These are phyloP conservation scores for Syngnathus floridae DNA, from an alignment of 2,113 vertebrate species.

Conservation along the genomic window DNA sequence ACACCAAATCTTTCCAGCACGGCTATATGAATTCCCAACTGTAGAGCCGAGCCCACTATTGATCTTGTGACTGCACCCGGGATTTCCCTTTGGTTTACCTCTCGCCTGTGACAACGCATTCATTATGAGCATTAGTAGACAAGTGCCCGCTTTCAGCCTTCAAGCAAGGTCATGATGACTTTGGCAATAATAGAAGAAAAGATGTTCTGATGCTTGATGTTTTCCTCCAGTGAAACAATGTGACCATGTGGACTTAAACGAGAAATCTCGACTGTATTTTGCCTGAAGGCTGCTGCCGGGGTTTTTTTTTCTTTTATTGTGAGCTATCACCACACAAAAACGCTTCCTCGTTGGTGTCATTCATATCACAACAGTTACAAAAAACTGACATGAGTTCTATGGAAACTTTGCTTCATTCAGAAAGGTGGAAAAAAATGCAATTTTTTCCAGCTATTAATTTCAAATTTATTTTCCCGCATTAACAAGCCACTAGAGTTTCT, in stretches of 20 bases:
- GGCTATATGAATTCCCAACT: neutral
- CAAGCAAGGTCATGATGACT: slow-evolving; percentile 21
- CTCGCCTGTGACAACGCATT: neutral
- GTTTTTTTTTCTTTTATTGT: neutral
- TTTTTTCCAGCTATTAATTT: slow-evolving; percentile 3
- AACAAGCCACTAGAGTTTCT: neutral
- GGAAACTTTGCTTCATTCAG: neutral
- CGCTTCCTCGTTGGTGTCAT: slow-evolving; percentile 10
- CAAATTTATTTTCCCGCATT: neutral
- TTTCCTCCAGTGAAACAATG: neutral
- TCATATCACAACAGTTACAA: neutral
- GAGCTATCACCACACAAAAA: neutral
- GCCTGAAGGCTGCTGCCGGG: slow-evolving; percentile 20
- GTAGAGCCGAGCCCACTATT: neutral
- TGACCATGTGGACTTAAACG: slow-evolving; percentile 20
- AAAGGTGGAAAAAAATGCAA: no score
- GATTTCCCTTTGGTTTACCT: neutral
- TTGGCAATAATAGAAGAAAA: slow-evolving; percentile 3
- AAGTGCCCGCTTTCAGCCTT: slow-evolving; percentile 6
- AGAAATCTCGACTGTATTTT: slow-evolving; percentile 18
- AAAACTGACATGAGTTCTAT: neutral
- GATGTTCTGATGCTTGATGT: neutral
- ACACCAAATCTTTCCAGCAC: no score
- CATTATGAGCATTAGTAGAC: neutral
- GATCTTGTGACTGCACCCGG: neutral